Evolutionary conservation across 2,113 vertebrate species (phyloP), one percentile per base, ranked within the genome.

Genomic region (Colaptes auratus): DNA sequence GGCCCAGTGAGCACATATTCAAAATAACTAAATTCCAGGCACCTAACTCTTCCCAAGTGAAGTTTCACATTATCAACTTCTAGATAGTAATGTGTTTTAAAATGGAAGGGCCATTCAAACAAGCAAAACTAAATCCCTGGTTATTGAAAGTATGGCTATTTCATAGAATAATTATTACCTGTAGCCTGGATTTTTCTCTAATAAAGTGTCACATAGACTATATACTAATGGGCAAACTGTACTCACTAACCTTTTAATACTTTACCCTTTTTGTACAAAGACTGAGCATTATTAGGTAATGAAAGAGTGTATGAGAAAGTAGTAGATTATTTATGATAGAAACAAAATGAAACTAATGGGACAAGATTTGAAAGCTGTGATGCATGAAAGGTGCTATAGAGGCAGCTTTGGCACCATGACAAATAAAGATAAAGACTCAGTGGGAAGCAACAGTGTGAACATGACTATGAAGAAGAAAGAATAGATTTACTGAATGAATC

Each of bases 321-420:
- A 96, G 97, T 96, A 97, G 97, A 98, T 98, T 98, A 98, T 98
- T 98, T 98, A 98, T 98, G 98, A 98, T 98, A 95, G 98, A 98
- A 98, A 98, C 97, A 97, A 98, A 98, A 98, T 98, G 98, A 98
- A 98, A 97, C 98, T 98, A 98, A 98, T 98, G 98, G 98, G 97
- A 98, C 97, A 98, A 98, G 98, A 98, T 97, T 97, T 97, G 98
- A 97, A 96, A 97, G 98, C 98, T 98, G 96, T 98, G 98, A 98
- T 98, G 98, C 98, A 98, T 98, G 98, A 98, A 98, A 98, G 97
- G 98, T 98, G 95, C 97, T 98, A 97, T 98, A 97, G 97, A 98
- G 96, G 97, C 94, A 97, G 97, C 92, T 97, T 95, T 98, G 98
- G 98, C 98, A 98, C 97, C 95, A 92, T 97, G 98, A 98, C 98